Percentiles rank a stretch among this genome's conserved stretches.
Conservation (phyloP, 1,140 invertebrate genomes). For the Drosophila sturtevanti region DNA sequence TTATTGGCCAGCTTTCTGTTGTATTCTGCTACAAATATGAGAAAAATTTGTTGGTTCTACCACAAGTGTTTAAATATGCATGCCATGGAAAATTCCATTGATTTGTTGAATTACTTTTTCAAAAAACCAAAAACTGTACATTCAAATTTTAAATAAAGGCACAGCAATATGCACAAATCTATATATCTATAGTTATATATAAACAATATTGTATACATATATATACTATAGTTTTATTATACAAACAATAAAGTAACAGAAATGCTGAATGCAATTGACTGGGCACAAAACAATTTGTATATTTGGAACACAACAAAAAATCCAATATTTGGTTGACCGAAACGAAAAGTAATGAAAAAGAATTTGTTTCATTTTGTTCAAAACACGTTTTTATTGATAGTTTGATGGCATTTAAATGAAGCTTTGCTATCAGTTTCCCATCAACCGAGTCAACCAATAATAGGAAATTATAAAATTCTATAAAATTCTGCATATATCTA, state of each 20-base stretch:
- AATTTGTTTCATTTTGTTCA: not conserved
- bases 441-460: not conserved
- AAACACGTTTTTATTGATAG: not conserved
- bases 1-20: constrained; percentile 4
- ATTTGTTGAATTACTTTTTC: constrained; percentile 57
- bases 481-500: not conserved
- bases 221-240: constrained; percentile 33
- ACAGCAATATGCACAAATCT: constrained; percentile 2
- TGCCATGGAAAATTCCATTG: constrained; percentile 44
- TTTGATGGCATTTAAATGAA: constrained; percentile 3
- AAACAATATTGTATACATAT: constrained; percentile 10
- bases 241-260: constrained; percentile 3
- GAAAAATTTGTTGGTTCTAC: constrained; percentile 13
- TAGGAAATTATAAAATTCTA: not conserved
- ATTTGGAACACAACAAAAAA: constrained; percentile 32
- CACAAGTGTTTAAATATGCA: constrained; percentile 55
- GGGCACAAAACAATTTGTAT: constrained; percentile 26
- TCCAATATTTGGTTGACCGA: constrained; percentile 30
- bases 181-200: constrained; percentile 13
- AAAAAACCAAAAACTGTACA: constrained; percentile 17
- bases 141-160: not conserved
- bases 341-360: constrained; percentile 7
- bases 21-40: constrained; percentile 23
- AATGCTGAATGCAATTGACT: constrained; percentile 11
- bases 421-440: not conserved